These are phyloP conservation scores for Parasteatoda lunata DNA, from an alignment of 2,888 invertebrate species.

Conservation along the genomic window DNA sequence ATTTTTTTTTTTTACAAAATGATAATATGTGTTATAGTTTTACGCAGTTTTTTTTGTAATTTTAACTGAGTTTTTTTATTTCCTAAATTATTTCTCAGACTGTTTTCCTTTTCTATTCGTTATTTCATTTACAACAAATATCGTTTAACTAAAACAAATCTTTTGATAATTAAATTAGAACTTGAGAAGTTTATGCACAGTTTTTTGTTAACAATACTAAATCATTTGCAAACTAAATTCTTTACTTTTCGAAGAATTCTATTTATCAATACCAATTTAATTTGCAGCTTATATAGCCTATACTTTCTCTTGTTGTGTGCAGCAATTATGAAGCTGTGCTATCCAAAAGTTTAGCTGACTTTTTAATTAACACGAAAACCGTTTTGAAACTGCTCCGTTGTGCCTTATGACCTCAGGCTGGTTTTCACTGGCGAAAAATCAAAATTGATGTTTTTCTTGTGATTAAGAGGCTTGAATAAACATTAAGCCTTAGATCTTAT, in stretches of 20 bases:
- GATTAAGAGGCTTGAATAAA: slow-evolving; percentile 53
- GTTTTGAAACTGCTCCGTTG: slow-evolving; percentile 17
- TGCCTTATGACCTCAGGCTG: slow-evolving; percentile 4
- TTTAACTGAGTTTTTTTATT: too few species aligned
- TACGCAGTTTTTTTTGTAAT: too few species aligned
- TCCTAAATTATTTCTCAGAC: too few species aligned
- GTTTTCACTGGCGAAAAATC: slow-evolving; percentile 31
- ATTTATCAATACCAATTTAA: slow-evolving; percentile 37
- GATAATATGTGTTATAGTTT: too few species aligned
- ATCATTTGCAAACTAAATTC: background rate
- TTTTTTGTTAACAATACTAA: too few species aligned
- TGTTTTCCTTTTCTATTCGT: too few species aligned
- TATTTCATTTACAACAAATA: too few species aligned
- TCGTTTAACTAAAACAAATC: too few species aligned
- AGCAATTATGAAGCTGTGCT: slow-evolving; percentile 34
- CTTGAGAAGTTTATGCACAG: too few species aligned
- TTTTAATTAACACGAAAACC: slow-evolving; percentile 60
- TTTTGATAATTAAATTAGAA: too few species aligned
- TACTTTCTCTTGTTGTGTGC: background rate
- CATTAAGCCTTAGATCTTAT: slow-evolving; percentile 20
- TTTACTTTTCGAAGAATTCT: background rate
- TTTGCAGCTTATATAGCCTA: slow-evolving; percentile 17
- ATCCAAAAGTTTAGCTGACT: slow-evolving; percentile 30
- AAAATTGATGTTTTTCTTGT: slow-evolving; percentile 57
- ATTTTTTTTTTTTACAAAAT: too few species aligned